A percentile compares a stretch with the other conserved stretches of the same genome.
Evolutionary conservation across 2,113 vertebrate species (phyloP).

Genomic region (Peromyscus maniculatus): DNA sequence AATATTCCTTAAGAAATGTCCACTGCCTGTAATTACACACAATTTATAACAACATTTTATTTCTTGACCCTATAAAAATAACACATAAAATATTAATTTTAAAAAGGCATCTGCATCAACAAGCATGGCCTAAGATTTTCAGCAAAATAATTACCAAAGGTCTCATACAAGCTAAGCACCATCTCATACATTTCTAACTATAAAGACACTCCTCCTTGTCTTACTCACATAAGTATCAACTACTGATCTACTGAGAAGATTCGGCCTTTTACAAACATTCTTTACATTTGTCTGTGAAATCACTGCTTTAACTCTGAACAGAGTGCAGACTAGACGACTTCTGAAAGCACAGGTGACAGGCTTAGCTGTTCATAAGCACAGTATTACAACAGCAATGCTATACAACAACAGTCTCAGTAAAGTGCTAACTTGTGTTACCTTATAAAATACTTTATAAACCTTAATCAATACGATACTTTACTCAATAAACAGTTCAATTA

Average conservation of each 20-base stretch:
- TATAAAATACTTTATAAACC: slow-evolving; percentile 10
- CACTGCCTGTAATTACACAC: background rate
- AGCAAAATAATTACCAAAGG: background rate
- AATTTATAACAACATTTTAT: slow-evolving; percentile 41
- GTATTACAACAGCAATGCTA: background rate
- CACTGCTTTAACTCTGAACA: background rate
- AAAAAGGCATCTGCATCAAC: background rate
- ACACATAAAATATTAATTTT: background rate
- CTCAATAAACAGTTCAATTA: slow-evolving; percentile 34
- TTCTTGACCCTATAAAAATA: background rate
- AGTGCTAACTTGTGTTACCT: slow-evolving; percentile 47
- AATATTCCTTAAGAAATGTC: slow-evolving; percentile 19
- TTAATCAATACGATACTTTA: slow-evolving; percentile 43
- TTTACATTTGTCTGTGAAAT: slow-evolving; percentile 21
- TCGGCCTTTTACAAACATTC: slow-evolving; percentile 19
- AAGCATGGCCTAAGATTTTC: background rate
- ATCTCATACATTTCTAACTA: background rate
- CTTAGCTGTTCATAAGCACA: slow-evolving; percentile 2
- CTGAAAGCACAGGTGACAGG: slow-evolving; percentile 39
- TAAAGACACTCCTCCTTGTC: background rate
- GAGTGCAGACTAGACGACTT: slow-evolving; percentile 46
- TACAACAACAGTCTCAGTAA: slow-evolving; percentile 41
- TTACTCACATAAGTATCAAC: slow-evolving; percentile 15
- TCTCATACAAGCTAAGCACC: background rate
- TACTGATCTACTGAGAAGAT: slow-evolving; percentile 28